A percentile compares a stretch with the other conserved stretches of the same genome.
Conservation (phyloP, 2,113 vertebrate genomes). For the Heptranchias perlo region DNA sequence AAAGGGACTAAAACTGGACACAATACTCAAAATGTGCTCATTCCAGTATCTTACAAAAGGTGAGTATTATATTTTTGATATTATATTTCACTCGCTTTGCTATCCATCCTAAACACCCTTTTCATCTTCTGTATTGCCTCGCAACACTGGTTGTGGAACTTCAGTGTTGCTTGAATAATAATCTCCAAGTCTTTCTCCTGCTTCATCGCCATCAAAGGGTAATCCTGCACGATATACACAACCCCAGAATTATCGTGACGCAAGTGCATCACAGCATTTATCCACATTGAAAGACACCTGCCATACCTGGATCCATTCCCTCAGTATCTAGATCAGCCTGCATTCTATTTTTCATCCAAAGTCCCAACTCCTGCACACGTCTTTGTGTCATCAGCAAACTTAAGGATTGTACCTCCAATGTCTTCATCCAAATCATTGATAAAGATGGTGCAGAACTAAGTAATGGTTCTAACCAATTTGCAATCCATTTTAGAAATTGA, state of each 20-base stretch:
- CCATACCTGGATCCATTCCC: not conserved
- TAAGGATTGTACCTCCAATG: not conserved
- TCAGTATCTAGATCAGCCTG: not conserved
- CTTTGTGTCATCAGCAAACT: not conserved
- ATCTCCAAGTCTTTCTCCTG: too few relatives aligned
- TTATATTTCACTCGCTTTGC: not conserved
- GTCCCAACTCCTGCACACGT: not conserved
- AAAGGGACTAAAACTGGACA: too few relatives aligned
- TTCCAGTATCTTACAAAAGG: too few relatives aligned
- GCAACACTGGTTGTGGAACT: not conserved
- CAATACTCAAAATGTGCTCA: too few relatives aligned
- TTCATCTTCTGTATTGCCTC: not conserved
- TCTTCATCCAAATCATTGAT: not conserved
- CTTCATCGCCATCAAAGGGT: too few relatives aligned
- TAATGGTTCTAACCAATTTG: not conserved
- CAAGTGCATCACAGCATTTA: too few relatives aligned
- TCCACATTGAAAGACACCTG: not conserved
- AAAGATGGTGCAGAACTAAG: not conserved
- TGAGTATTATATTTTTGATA: too few relatives aligned
- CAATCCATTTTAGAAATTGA: not conserved
- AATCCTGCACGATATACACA: too few relatives aligned
- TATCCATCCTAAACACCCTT: not conserved
- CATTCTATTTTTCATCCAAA: not conserved
- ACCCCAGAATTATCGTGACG: too few relatives aligned
- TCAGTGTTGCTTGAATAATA: not conserved